phyloP scores from a whole-genome alignment of 2,113 vertebrate genomes.

The Eolophus roseicapilla region DNA sequence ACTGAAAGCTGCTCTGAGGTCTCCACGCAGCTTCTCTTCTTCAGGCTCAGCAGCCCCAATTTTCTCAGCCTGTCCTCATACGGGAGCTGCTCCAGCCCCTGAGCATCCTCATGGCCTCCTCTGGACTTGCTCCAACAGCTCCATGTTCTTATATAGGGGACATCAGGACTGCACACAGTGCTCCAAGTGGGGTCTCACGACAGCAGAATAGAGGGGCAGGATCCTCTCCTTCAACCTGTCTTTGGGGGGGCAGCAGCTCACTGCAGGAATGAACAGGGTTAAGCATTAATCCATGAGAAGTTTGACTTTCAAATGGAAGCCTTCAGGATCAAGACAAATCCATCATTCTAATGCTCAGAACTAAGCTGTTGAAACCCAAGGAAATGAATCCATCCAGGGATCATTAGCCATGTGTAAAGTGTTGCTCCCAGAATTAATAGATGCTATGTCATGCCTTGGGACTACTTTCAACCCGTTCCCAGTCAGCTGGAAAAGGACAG shows the following conservation, averaged over 20 bases:
- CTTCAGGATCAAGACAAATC: slow-evolving; percentile 20
- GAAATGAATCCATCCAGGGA: slow-evolving; percentile 48
- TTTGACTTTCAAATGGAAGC: slow-evolving; percentile 60
- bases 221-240: not conserved
- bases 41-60: not conserved
- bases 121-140: not conserved
- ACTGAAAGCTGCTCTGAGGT: not conserved
- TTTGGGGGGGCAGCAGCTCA: not conserved
- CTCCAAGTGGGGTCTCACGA: not conserved
- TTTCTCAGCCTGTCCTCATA: not conserved
- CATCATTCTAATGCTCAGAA: slow-evolving; percentile 21
- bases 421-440: slow-evolving; percentile 56
- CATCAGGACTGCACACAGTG: not conserved
- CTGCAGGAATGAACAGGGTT: not conserved
- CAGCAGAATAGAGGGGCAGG: not conserved
- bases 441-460: not conserved
- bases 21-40: not conserved
- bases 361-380: slow-evolving; percentile 31
- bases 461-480: not conserved
- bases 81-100: rapidly evolving
- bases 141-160: not conserved
- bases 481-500: slow-evolving; percentile 24
- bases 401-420: slow-evolving; percentile 49
- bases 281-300: not conserved
- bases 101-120: not conserved